Evolutionary conservation across 2,888 invertebrate species (phyloP), one percentile per base, ranked within the genome.

Genomic region (Zaprionus obscuricornis): DNA sequence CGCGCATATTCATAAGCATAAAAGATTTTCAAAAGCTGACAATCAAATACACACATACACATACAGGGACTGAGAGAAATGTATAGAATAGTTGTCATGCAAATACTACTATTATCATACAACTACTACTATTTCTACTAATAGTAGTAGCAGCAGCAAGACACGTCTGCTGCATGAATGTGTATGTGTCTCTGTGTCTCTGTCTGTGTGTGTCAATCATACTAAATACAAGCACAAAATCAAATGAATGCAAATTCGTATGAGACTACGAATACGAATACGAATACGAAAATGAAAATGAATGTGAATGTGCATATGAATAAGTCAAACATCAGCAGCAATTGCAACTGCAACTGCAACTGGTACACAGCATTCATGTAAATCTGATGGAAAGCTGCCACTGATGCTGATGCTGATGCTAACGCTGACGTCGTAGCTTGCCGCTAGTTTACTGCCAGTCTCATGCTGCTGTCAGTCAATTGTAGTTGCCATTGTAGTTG

Each of bases 1-100:
- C 54, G 58, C 39, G 76, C 62, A 81, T 79, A 81, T 79, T 79
- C 85, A 79, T 79, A 81, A 81, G 72, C 84, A 72, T 71, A 71
- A 69, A 66, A 71, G 74, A 84, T 74, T 65, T 70, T 20, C 57
- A 51, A 34, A 52, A 43, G 57, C 60, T 69, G 71, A 51, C 77
- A 74, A 76, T 73, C 81, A 81, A 67, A 73, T 14, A 45, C 64
- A 79, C 66, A 75, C 50, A 54, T 33, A 54, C 46, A 52, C 40
- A 50, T 39, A 47, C 42, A 51, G 40, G 47, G 31, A 26, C 39
- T 18, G 51, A n/a, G n/a, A 45, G 22, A 42, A 3, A 47, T n/a
- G n/a, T 29, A 36, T 27, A 24, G 31, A 24, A 45, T 37, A 51
- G 1, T 42, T 14, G 51, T 33, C 46, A 16, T 39, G n/a, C n/a